A percentile compares a stretch with the other conserved stretches of the same genome.
phyloP scores from a whole-genome alignment of 2,888 invertebrate genomes.

The Myopa tessellatipennis region DNA sequence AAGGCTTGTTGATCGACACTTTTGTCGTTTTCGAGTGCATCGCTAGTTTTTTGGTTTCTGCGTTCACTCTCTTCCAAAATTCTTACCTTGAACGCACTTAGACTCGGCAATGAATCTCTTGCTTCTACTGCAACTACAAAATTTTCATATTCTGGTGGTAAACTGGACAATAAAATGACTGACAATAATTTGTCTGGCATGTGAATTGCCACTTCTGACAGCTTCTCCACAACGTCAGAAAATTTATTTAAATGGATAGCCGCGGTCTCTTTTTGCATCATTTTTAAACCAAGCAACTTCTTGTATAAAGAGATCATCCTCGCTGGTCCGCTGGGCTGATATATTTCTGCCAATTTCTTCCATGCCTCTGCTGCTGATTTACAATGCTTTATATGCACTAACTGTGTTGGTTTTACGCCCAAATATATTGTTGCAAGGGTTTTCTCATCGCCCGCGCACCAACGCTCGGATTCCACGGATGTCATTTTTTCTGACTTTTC shows the following conservation, averaged over 20 bases:
- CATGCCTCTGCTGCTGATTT: constrained; percentile 24
- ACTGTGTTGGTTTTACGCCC: constrained; percentile 17
- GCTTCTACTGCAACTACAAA: no score
- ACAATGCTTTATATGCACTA: background rate
- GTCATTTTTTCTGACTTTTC: background rate
- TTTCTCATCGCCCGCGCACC: background rate
- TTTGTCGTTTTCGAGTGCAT: background rate
- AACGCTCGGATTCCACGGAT: background rate
- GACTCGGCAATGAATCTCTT: no score
- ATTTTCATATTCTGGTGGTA: constrained; percentile 27
- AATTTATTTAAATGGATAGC: constrained; percentile 31
- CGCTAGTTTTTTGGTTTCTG: constrained; percentile 22
- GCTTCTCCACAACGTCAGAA: background rate
- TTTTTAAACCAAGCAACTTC: constrained; percentile 35
- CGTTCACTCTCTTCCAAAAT: constrained; percentile 16
- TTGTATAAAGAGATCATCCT: constrained; percentile 38
- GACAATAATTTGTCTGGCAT: constrained; percentile 38
- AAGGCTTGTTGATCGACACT: constrained; percentile 29
- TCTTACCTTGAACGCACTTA: no score
- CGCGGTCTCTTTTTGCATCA: constrained; percentile 23
- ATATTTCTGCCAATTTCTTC: constrained; percentile 33
- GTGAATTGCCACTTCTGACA: constrained; percentile 32
- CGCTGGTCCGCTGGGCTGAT: constrained; percentile 40
- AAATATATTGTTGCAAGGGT: constrained; percentile 11
- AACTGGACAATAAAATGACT: constrained; percentile 43